A percentile compares a stretch with the other conserved stretches of the same genome.
phyloP scores from a whole-genome alignment of 2,888 invertebrate species.

The Leptopterna dolabrata region DNA sequence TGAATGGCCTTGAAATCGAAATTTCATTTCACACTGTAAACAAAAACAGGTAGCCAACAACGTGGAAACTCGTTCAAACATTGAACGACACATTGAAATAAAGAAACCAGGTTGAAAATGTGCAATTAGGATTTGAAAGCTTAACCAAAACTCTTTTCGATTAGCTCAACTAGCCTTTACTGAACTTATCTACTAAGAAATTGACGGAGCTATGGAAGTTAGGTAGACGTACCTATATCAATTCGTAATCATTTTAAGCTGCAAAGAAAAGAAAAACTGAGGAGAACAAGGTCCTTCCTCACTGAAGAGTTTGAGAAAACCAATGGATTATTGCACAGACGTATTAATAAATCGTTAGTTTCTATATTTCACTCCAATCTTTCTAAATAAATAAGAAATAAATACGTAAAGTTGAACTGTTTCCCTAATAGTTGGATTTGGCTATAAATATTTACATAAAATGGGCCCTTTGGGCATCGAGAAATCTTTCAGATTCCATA shows the following conservation, averaged over 20 bases:
- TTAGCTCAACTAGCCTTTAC: too few relatives aligned
- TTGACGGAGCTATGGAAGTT: too few relatives aligned
- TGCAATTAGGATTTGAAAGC: too few relatives aligned
- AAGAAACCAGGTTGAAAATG: too few relatives aligned
- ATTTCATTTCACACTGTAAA: too few relatives aligned
- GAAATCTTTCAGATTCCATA: slow-evolving; percentile 35
- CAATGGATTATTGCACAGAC: slow-evolving; percentile 18
- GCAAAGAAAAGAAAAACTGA: neutral
- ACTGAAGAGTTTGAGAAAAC: neutral
- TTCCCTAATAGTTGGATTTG: slow-evolving; percentile 39
- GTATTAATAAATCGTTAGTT: neutral
- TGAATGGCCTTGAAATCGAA: too few relatives aligned
- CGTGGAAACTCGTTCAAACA: too few relatives aligned
- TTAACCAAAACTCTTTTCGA: too few relatives aligned
- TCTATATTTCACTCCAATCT: slow-evolving; percentile 30
- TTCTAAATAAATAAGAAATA: slow-evolving; percentile 38
- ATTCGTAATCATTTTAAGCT: neutral
- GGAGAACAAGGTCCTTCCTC: neutral
- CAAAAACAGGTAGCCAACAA: too few relatives aligned
- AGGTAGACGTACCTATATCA: neutral
- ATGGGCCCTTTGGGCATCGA: neutral
- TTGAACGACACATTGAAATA: too few relatives aligned
- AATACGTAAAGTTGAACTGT: neutral
- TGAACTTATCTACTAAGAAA: too few relatives aligned
- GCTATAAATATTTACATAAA: slow-evolving; percentile 36